Conservation (phyloP, 2,113 vertebrate species). For the Pardalotus punctatus region DNA sequence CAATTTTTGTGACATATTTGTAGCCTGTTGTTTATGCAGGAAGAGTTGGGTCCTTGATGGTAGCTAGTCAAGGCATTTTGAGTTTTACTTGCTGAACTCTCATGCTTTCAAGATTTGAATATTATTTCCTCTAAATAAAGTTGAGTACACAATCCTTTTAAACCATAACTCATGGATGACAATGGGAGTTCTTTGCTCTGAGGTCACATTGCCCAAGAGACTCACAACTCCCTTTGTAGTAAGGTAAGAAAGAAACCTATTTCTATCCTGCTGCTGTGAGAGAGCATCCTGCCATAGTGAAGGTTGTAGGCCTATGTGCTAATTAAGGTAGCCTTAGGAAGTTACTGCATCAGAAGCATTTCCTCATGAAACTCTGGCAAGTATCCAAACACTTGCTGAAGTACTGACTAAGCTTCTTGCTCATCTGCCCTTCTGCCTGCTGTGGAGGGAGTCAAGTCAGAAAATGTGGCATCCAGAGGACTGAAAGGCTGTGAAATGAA, state of each 20-base stretch:
- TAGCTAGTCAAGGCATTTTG: neutral
- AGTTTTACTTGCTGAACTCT: neutral
- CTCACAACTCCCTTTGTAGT: neutral
- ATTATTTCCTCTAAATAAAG: neutral
- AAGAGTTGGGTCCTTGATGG: neutral
- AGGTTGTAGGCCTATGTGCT: neutral
- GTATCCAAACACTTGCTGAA: neutral
- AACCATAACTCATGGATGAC: neutral
- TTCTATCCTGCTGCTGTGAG: neutral
- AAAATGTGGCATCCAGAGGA: neutral
- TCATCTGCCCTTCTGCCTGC: neutral
- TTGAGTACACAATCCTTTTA: neutral
- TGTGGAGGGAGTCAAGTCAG: neutral
- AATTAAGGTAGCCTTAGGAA: neutral
- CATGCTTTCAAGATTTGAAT: neutral
- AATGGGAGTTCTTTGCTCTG: neutral
- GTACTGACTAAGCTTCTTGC: neutral
- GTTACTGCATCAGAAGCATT: neutral
- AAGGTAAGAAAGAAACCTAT: neutral
- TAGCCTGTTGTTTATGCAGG: neutral
- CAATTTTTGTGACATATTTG: neutral
- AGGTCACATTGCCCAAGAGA: neutral
- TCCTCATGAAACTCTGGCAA: neutral
- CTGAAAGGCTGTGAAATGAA: constrained; percentile 31
- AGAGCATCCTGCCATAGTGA: neutral